Percentiles rank a stretch among this genome's conserved stretches.
Conservation (phyloP, 1,140 invertebrate genomes). For the Sitobion miscanthi region DNA sequence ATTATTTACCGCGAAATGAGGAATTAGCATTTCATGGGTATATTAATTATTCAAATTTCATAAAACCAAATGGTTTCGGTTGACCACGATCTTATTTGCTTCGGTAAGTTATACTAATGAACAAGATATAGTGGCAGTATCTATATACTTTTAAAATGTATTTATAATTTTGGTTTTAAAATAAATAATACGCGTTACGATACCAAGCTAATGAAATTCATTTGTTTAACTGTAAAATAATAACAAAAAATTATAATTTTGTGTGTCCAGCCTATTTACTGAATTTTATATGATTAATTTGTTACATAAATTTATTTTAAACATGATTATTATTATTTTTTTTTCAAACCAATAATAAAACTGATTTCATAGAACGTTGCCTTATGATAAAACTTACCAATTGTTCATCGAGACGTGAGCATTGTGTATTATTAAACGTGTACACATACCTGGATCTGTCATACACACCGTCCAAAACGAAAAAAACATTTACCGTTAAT, state of each 20-base stretch:
- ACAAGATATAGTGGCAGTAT: background rate
- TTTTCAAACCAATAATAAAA: slow-evolving; percentile 30
- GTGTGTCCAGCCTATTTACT: background rate
- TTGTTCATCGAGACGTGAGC: slow-evolving; percentile 6
- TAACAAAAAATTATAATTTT: background rate
- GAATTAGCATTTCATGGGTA: background rate
- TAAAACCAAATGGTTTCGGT: background rate
- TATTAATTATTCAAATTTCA: background rate
- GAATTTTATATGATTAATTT: background rate
- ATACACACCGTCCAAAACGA: slow-evolving; percentile 29
- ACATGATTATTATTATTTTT: background rate
- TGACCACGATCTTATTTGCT: too few species aligned
- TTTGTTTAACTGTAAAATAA: background rate
- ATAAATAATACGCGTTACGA: background rate
- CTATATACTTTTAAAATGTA: background rate
- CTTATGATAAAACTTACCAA: background rate
- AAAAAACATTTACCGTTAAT: background rate
- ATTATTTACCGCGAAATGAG: background rate
- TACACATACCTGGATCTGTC: slow-evolving; percentile 31
- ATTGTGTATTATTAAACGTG: slow-evolving; percentile 13
- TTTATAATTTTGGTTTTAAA: background rate
- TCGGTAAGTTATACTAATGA: background rate
- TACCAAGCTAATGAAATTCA: background rate
- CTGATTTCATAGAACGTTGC: slow-evolving; percentile 43
- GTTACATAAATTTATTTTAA: background rate